Evolutionary conservation across 2,113 vertebrate genomes (phyloP).

Genomic region (Smithornis capensis): DNA sequence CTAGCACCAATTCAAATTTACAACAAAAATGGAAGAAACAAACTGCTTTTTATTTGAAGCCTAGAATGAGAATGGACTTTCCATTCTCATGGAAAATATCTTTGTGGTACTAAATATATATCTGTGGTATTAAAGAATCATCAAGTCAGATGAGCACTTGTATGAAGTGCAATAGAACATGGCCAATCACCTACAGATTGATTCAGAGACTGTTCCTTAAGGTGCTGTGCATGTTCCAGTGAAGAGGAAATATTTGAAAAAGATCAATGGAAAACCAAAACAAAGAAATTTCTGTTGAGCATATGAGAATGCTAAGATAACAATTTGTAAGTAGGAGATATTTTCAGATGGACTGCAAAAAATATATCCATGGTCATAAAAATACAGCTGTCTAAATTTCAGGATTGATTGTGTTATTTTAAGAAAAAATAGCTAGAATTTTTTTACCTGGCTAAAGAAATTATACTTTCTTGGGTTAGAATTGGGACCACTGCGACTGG

Average conservation of each 20-base stretch:
- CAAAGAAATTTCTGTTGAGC: background rate
- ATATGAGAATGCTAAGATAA: background rate
- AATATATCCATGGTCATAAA: background rate
- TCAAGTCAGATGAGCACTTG: background rate
- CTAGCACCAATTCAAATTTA: background rate
- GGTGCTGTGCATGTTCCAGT: background rate
- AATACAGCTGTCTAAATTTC: background rate
- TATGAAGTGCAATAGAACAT: rapidly evolving
- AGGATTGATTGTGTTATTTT: background rate
- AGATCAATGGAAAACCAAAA: background rate
- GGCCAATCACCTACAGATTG: no score
- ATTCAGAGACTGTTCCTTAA: background rate
- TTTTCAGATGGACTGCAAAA: background rate
- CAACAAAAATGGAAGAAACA: background rate
- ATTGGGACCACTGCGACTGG: background rate
- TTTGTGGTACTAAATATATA: no score
- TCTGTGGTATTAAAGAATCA: background rate
- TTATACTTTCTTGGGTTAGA: rapidly evolving
- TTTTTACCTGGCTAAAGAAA: background rate
- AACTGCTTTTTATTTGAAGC: background rate
- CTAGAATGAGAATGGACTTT: background rate
- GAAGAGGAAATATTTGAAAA: background rate
- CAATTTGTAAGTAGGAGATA: background rate
- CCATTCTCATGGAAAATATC: no score
- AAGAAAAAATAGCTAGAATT: background rate